Evolutionary conservation across 2,888 invertebrate genomes (phyloP).

Genomic region (Didymodactylos carnosus): DNA sequence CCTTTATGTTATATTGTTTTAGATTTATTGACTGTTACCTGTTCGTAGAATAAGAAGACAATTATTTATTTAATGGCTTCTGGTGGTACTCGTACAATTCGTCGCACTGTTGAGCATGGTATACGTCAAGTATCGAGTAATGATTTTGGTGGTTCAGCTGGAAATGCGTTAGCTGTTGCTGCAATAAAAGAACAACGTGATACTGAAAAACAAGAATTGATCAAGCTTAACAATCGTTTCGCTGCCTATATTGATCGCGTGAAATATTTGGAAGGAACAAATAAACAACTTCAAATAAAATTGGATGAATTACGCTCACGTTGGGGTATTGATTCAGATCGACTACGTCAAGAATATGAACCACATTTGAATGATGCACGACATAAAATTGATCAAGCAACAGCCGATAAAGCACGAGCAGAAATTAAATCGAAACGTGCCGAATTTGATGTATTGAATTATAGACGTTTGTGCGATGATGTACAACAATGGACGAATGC

Average conservation of each 20-base stretch:
- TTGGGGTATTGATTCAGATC: constrained; percentile 12
- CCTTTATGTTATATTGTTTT: too few relatives aligned
- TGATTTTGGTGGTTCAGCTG: too few relatives aligned
- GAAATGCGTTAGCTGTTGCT: not conserved
- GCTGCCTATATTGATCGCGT: constrained; percentile 13
- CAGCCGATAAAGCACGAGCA: constrained; percentile 7
- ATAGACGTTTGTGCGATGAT: constrained; percentile 12
- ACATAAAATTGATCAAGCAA: constrained; percentile 6
- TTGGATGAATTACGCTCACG: constrained; percentile 8
- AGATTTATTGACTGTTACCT: too few relatives aligned
- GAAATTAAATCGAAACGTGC: constrained; percentile 12
- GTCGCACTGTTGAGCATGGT: constrained; percentile 11
- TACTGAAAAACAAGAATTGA: constrained; percentile 11
- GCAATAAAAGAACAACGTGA: constrained; percentile 8
- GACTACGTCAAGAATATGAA: constrained; percentile 1
- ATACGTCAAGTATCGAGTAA: constrained; percentile 1
- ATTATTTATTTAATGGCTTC: too few relatives aligned
- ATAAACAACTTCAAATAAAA: constrained; percentile 11
- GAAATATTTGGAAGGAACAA: constrained; percentile 10
- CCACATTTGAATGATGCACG: constrained; percentile 8
- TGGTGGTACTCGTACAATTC: not conserved
- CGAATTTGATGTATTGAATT: constrained; percentile 10
- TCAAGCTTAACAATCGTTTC: constrained; percentile 12
- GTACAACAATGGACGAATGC: not conserved
- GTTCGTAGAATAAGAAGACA: too few relatives aligned